Percentiles rank a stretch among this genome's conserved stretches.
phyloP scores from a whole-genome alignment of 2,888 invertebrate species.

The Rotaria macrura region DNA sequence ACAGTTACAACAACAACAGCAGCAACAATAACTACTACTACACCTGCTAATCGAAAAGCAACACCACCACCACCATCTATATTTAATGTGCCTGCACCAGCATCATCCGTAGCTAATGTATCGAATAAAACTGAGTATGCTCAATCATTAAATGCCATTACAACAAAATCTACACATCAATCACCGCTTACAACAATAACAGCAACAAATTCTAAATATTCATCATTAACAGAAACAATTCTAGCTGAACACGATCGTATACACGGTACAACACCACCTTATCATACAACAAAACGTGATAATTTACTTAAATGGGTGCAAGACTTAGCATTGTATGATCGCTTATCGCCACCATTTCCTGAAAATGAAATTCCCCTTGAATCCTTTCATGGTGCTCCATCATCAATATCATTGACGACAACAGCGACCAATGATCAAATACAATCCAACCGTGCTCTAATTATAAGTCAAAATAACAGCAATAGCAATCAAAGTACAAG shows the following conservation, averaged over 20 bases:
- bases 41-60: background rate
- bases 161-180: background rate
- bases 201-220: background rate
- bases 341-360: slow-evolving; percentile 6
- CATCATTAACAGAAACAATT: slow-evolving; percentile 11
- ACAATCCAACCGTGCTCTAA: background rate
- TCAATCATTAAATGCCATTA: background rate
- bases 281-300: slow-evolving; percentile 18
- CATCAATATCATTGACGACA: background rate
- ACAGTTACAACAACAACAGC: background rate
- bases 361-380: background rate
- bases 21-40: background rate
- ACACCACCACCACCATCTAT: slow-evolving; percentile 5
- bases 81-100: background rate
- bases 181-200: background rate
- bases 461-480: slow-evolving; percentile 8
- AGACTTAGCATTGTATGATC: background rate
- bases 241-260: slow-evolving; percentile 20
- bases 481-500: slow-evolving; percentile 16
- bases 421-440: background rate
- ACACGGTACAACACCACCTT: slow-evolving; percentile 11
- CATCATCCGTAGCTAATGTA: background rate
- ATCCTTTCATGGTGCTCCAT: background rate
- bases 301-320: background rate
- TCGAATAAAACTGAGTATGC: slow-evolving; percentile 16